Percentiles rank a stretch among this genome's conserved stretches.
These are phyloP conservation scores for Porphyrio hochstetteri DNA, from an alignment of 2,113 vertebrate species.

Conservation along the genomic window DNA sequence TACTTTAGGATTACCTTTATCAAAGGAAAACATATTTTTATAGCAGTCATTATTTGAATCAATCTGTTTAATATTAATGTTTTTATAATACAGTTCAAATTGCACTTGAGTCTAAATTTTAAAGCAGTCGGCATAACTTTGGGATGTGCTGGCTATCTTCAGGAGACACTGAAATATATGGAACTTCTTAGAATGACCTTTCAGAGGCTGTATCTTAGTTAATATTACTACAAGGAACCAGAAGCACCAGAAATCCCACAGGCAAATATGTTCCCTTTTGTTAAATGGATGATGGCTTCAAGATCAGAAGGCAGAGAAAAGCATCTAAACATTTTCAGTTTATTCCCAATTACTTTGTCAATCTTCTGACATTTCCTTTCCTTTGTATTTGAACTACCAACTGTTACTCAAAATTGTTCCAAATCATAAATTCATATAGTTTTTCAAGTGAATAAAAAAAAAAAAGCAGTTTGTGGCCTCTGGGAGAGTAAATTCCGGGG, in stretches of 20 bases:
- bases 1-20: neutral
- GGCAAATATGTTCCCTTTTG: neutral
- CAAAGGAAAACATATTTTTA: neutral
- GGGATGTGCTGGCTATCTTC: neutral
- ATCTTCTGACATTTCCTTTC: neutral
- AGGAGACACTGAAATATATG: neutral
- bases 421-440: slow-evolving; percentile 14
- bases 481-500: slow-evolving; percentile 63
- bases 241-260: neutral
- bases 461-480: slow-evolving; percentile 42
- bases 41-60: neutral
- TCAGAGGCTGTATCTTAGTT: neutral
- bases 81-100: neutral
- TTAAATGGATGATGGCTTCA: neutral
- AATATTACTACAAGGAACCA: neutral
- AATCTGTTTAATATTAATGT: neutral
- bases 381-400: neutral
- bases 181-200: neutral
- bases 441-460: slow-evolving; percentile 23
- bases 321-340: neutral
- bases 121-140: neutral
- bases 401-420: neutral
- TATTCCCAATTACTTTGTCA: neutral
- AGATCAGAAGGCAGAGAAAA: neutral
- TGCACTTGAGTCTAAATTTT: neutral